These are phyloP conservation scores for Ochropacha duplaris DNA, from an alignment of 2,888 invertebrate species.

Conservation along the genomic window DNA sequence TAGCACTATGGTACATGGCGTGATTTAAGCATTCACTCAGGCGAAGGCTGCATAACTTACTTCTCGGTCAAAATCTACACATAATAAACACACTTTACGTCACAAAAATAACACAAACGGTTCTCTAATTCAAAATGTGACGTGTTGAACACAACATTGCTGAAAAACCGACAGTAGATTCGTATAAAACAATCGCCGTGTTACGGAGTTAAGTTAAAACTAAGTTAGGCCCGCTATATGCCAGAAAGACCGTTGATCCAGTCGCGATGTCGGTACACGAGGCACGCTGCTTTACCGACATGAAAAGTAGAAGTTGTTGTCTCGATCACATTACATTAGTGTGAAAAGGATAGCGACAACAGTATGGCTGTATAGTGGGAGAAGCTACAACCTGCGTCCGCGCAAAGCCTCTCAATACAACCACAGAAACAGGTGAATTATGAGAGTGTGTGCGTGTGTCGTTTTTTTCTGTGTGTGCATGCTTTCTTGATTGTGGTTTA, in stretches of 20 bases:
- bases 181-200: conserved; percentile 64
- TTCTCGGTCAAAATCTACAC: conserved; percentile 42
- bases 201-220: conserved; percentile 75
- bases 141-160: conserved; percentile 67
- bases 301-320: conserved; percentile 32
- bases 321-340: conserved; percentile 39
- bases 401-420: conserved; percentile 74
- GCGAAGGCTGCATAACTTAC: conserved; percentile 59
- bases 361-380: conserved; percentile 59
- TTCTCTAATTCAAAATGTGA: conserved; percentile 53
- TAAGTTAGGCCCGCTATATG: conserved; percentile 75
- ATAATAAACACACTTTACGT: conserved; percentile 39
- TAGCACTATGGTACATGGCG: conserved; percentile 70
- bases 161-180: conserved; percentile 58
- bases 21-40: conserved; percentile 74
- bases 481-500: conserved; percentile 66
- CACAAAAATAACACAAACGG: conserved; percentile 51
- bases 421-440: conserved; percentile 77
- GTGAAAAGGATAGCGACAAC: conserved; percentile 48
- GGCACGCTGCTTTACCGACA: conserved; percentile 71
- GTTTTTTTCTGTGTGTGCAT: conserved; percentile 52
- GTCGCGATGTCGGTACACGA: conserved; percentile 73
- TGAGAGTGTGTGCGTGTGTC: conserved; percentile 61
- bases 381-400: conserved; percentile 73
- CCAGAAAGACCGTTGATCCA: conserved; percentile 82